phyloP scores from a whole-genome alignment of 2,797 vertebrate genomes.

The Enteromius unitaeniatus region DNA sequence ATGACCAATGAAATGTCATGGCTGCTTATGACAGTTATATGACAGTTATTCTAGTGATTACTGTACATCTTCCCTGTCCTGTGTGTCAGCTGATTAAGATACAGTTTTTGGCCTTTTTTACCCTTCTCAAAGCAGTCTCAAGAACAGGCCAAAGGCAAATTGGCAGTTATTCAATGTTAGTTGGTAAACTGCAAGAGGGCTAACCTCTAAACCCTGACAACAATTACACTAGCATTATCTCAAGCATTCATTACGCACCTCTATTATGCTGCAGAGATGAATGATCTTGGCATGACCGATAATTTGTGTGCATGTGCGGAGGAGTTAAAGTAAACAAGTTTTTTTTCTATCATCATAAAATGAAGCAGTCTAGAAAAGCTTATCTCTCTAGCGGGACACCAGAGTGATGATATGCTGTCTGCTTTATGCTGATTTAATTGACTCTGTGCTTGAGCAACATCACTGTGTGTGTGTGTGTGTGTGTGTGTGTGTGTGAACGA shows the following conservation, averaged over 20 bases:
- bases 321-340: background rate
- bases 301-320: background rate
- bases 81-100: background rate
- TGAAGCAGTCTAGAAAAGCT: slow-evolving; percentile 13
- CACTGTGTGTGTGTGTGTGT: background rate
- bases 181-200: slow-evolving; percentile 2
- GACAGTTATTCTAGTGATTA: background rate
- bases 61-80: background rate
- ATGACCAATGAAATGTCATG: background rate
- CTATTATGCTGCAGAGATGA: slow-evolving; percentile 23
- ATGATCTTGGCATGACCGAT: slow-evolving; percentile 6
- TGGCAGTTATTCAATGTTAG: slow-evolving; percentile 2
- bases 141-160: background rate
- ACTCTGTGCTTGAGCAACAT: slow-evolving; percentile 6
- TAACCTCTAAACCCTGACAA: background rate
- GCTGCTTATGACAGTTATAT: background rate
- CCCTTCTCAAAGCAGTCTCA: background rate
- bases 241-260: background rate
- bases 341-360: slow-evolving; percentile 1
- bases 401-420: slow-evolving; percentile 26
- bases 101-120: background rate
- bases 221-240: slow-evolving; percentile 10
- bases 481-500: background rate
- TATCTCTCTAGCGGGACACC: slow-evolving; percentile 23
- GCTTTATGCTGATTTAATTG: slow-evolving; percentile 32